Evolutionary conservation across 2,113 vertebrate genomes (phyloP).

Genomic region (Chlamydotis undulata): DNA sequence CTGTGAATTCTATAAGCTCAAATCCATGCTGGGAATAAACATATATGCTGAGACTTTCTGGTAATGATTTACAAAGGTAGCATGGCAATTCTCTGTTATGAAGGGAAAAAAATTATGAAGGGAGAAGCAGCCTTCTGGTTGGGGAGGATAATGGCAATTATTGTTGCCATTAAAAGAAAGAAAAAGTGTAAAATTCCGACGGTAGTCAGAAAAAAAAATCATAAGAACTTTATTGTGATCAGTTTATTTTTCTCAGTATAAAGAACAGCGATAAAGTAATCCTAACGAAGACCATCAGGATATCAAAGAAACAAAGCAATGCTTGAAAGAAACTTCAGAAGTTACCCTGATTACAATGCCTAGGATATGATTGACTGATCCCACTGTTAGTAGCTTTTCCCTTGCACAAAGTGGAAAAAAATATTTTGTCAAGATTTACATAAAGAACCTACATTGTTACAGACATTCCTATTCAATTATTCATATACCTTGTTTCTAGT

Average conservation of each 20-base stretch:
- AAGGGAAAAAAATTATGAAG: slow-evolving; percentile 45
- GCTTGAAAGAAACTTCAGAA: slow-evolving; percentile 54
- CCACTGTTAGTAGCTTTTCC: neutral
- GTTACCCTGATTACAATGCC: slow-evolving; percentile 1
- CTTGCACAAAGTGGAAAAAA: slow-evolving; percentile 40
- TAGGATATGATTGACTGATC: slow-evolving; percentile 22
- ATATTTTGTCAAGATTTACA: slow-evolving; percentile 50
- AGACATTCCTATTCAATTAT: slow-evolving; percentile 64
- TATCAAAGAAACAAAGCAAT: slow-evolving; percentile 49
- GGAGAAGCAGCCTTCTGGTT: neutral
- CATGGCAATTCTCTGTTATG: neutral
- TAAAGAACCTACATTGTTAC: slow-evolving; percentile 48
- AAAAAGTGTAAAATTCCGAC: slow-evolving; percentile 18
- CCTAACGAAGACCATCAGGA: slow-evolving; percentile 33
- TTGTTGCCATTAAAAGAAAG: slow-evolving; percentile 35
- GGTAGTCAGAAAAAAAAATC: slow-evolving; percentile 1
- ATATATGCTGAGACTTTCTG: slow-evolving; percentile 11
- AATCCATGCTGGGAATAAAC: slow-evolving; percentile 33
- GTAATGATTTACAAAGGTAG: slow-evolving; percentile 23
- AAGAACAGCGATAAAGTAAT: slow-evolving; percentile 46
- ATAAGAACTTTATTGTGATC: neutral
- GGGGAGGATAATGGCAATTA: neutral
- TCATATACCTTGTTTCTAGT: slow-evolving; percentile 57
- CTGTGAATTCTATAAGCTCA: neutral
- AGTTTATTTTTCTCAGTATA: slow-evolving; percentile 41